A percentile compares a stretch with the other conserved stretches of the same genome.
Conservation (phyloP, 1,140 invertebrate genomes). For the Plectrocnemia conspersa region DNA sequence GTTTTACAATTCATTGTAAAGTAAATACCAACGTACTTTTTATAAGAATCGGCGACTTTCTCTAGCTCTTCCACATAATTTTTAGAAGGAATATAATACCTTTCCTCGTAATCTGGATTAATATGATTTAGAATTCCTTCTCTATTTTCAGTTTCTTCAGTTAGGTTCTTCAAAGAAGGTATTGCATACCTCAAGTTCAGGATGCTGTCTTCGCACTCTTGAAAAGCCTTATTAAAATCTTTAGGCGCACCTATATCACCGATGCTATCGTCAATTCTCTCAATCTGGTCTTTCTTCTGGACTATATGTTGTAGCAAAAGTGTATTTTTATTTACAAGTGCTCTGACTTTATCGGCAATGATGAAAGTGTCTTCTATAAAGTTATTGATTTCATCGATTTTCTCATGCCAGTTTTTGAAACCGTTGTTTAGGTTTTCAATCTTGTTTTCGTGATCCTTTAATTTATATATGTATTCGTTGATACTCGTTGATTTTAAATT, state of each 20-base stretch:
- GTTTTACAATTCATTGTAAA: neutral
- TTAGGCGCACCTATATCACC: slow-evolving; percentile 9
- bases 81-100: slow-evolving; percentile 61
- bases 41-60: slow-evolving; percentile 57
- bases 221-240: slow-evolving; percentile 22
- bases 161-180: slow-evolving; percentile 41
- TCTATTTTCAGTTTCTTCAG: slow-evolving; percentile 51
- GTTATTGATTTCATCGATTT: slow-evolving; percentile 41
- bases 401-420: slow-evolving; percentile 47
- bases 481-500: no score
- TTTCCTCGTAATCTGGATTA: slow-evolving; percentile 63
- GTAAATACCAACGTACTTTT: slow-evolving; percentile 39
- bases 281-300: slow-evolving; percentile 16
- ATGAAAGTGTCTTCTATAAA: slow-evolving; percentile 44
- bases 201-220: slow-evolving; percentile 38
- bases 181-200: slow-evolving; percentile 40
- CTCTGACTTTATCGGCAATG: slow-evolving; percentile 45
- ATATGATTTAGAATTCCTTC: slow-evolving; percentile 59
- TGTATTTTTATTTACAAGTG: slow-evolving; percentile 31
- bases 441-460: slow-evolving; percentile 45
- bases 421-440: slow-evolving; percentile 39
- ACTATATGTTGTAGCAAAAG: slow-evolving; percentile 33
- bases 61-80: slow-evolving; percentile 63
- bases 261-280: slow-evolving; percentile 12
- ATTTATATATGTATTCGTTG: slow-evolving; percentile 46